Base-by-base conservation (phyloP, 2,797 vertebrate genomes). In the Xenops minutus region DNA sequence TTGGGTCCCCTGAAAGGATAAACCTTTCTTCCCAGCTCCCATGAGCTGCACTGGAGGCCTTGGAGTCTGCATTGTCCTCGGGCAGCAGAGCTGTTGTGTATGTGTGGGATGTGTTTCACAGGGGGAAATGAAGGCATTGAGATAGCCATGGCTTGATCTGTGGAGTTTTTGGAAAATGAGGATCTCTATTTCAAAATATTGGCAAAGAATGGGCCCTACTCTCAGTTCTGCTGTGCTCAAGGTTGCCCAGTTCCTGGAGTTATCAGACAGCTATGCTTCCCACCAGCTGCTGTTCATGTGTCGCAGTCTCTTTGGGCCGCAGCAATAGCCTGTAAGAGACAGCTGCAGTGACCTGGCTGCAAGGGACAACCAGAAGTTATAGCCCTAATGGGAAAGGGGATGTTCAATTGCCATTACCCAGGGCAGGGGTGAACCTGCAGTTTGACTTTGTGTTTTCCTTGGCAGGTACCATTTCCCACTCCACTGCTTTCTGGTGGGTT, bases 61-160 rank as follows among this genome's bases (percentile, higher is more conserved):
- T 20, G 58, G 62, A 4, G 3, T 80, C 23, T 72, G 51, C 37
- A 1, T 2, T 46, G 18, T 21, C 27, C 30, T 14, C 5, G 5
- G 18, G 46, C 43, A 86, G 62, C 37, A 44, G 39, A 72, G 49
- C 61, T 1, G 2, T 12, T 52, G n/a, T 41, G 46, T 72, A n/a
- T 6, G 14, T 27, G 8, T 18, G 24, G 46, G 11, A 15, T n/a
- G 54, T 49, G 15, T 54, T 83, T 27, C 48, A 9, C 19, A 49
- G 17, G 16, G 18, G 17, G 3, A 79, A 29, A 24, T n/a, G 11
- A 30, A 43, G 43, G 5, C 18, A 10, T 10, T 27, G 51, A 27
- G 8, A 24, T 0, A 78, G 19, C 14, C 44, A 32, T 0, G 1
- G n/a, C n/a, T 83, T 37, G 10, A 37, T 44, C 61, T 63, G 9